Percentiles rank a stretch among this genome's conserved stretches.
These are phyloP conservation scores for Microtus californicus DNA, from an alignment of 2,797 vertebrate genomes.

Conservation along the genomic window DNA sequence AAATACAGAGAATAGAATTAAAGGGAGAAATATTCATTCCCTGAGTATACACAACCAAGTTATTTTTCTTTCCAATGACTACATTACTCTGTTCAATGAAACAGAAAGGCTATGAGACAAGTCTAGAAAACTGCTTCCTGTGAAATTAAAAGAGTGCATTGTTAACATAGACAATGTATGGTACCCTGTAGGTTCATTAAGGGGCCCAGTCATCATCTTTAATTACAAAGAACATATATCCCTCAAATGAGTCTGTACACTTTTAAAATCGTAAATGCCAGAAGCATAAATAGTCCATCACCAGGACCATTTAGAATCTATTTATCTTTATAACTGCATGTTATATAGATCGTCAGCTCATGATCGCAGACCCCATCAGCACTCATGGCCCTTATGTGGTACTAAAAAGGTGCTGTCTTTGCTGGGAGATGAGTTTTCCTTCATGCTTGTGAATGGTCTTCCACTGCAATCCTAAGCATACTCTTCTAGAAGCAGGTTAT, in stretches of 20 bases:
- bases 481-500: background rate
- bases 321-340: constrained; percentile 56
- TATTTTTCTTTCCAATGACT: constrained; percentile 27
- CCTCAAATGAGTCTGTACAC: background rate
- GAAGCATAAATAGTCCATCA: constrained; percentile 41
- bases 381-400: constrained; percentile 4
- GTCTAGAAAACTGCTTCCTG: background rate
- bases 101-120: background rate
- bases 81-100: background rate
- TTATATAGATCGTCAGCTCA: constrained; percentile 42
- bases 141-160: constrained; percentile 50
- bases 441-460: background rate
- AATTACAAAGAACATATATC: constrained; percentile 52
- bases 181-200: constrained; percentile 68
- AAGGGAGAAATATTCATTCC: background rate
- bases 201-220: constrained; percentile 47
- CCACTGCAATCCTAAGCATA: background rate
- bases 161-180: constrained; percentile 25
- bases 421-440: background rate
- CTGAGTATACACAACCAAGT: background rate
- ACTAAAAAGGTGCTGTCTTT: background rate
- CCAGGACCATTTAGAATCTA: constrained; percentile 35
- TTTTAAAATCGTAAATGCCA: constrained; percentile 45
- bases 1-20: background rate
- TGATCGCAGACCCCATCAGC: background rate